Conservation (phyloP, 2,797 vertebrate species). For the Acridotheres tristis region DNA sequence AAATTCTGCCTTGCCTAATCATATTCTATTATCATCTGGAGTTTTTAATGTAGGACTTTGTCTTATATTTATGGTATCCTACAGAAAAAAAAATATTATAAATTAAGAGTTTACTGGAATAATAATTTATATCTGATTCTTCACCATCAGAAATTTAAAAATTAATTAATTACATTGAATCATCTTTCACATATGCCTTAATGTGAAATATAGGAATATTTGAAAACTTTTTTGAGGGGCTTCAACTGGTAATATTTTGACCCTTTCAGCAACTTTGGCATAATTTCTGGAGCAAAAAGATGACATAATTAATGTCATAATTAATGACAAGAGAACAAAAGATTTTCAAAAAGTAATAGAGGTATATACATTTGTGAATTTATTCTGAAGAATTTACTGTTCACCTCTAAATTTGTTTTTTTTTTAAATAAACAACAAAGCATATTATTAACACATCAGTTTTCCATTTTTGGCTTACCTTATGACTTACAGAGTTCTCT, state of each 20-base stretch:
- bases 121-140: not conserved
- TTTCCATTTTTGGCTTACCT: constrained; percentile 13
- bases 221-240: not conserved
- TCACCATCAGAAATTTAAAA: not conserved
- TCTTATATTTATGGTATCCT: not conserved
- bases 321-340: not conserved
- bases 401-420: not conserved
- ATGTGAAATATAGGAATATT: not conserved
- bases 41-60: not conserved
- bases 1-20: not conserved
- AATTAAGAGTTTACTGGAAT: not conserved
- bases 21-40: not conserved
- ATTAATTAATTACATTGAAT: not conserved
- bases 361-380: not conserved
- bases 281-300: not conserved
- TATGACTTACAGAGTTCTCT: not conserved
- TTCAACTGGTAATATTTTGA: not conserved
- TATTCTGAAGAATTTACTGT: not conserved
- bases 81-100: not conserved
- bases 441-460: not conserved
- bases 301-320: not conserved
- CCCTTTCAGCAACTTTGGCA: not conserved
- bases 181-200: not conserved
- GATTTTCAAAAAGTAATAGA: not conserved
- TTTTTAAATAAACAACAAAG: constrained; percentile 20